These are phyloP conservation scores for Cremastobaeus sp. DNA, from an alignment of 2,888 invertebrate genomes.

Conservation along the genomic window DNA sequence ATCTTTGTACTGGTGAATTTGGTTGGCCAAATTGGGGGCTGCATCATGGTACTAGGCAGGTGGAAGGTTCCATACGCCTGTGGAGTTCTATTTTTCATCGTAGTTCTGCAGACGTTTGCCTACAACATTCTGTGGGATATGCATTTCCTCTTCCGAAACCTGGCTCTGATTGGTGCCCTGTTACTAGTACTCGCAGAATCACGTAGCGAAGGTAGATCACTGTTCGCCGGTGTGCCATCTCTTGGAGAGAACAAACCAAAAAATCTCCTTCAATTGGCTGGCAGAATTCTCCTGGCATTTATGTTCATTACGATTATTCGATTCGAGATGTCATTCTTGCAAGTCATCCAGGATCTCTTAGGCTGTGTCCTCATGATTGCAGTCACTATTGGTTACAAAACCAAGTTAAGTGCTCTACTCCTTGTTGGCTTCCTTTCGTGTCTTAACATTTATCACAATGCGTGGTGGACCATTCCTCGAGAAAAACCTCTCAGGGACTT, in stretches of 20 bases:
- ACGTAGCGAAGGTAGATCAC: conserved; percentile 92
- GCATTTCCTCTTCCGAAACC: conserved; percentile 96
- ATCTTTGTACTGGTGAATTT: conserved; percentile 97
- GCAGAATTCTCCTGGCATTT: conserved; percentile 96
- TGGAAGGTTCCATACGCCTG: conserved; percentile 95
- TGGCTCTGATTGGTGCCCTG: conserved; percentile 98
- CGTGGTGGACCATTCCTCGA: conserved; percentile 98
- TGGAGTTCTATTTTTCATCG: conserved; percentile 95
- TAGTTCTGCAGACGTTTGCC: conserved; percentile 95
- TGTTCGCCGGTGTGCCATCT: conserved; percentile 97
- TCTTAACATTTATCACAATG: conserved; percentile 98
- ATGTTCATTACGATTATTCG: conserved; percentile 98
- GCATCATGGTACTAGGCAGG: conserved; percentile 96
- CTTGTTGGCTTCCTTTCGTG: conserved; percentile 92
- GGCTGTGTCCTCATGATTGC: conserved; percentile 96
- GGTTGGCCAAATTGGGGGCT: conserved; percentile 96
- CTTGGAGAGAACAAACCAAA: conserved; percentile 97
- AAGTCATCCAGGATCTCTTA: conserved; percentile 94
- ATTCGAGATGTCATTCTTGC: conserved; percentile 93
- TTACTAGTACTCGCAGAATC: conserved; percentile 97
- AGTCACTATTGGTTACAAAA: conserved; percentile 98
- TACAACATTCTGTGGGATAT: conserved; percentile 99
- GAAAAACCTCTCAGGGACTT: conserved; percentile 98
- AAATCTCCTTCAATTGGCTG: conserved; percentile 96
- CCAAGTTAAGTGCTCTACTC: conserved; percentile 96